Evolutionary conservation across 1,140 invertebrate genomes (phyloP).

Genomic region (Lepidurus apus): DNA sequence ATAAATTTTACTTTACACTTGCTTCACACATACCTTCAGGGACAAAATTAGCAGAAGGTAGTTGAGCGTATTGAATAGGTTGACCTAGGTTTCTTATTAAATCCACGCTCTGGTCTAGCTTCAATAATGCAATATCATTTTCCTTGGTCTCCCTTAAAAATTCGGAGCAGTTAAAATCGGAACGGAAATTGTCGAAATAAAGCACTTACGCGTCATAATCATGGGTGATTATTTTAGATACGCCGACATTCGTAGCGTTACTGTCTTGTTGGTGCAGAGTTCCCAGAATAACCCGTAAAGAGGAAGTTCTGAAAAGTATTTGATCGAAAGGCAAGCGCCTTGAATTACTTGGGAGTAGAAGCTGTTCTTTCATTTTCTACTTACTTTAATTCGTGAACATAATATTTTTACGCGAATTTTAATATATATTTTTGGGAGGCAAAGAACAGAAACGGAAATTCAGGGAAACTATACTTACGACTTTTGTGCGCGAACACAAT

Average conservation of each 20-base stretch:
- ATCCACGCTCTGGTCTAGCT: not conserved
- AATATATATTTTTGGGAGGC: no score
- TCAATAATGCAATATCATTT: slow-evolving; percentile 24
- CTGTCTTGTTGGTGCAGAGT: not conserved
- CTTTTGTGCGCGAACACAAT: slow-evolving; percentile 44
- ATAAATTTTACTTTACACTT: not conserved
- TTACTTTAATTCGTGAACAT: not conserved
- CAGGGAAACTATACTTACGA: not conserved
- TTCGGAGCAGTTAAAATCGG: not conserved
- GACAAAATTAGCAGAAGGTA: not conserved
- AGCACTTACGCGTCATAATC: not conserved
- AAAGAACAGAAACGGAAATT: no score
- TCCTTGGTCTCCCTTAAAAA: not conserved
- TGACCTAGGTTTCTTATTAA: not conserved
- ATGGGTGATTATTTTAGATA: slow-evolving; percentile 6
- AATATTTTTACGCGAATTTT: no score
- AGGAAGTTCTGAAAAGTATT: slow-evolving; percentile 16
- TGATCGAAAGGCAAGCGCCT: not conserved
- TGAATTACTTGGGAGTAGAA: not conserved
- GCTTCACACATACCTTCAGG: not conserved
- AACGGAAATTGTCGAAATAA: not conserved
- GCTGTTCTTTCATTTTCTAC: not conserved
- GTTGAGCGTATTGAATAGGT: not conserved
- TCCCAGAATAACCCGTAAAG: slow-evolving; percentile 1
- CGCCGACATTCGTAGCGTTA: slow-evolving; percentile 25